Evolutionary conservation across 2,797 vertebrate species (phyloP).

Genomic region (Phataginus tricuspis): DNA sequence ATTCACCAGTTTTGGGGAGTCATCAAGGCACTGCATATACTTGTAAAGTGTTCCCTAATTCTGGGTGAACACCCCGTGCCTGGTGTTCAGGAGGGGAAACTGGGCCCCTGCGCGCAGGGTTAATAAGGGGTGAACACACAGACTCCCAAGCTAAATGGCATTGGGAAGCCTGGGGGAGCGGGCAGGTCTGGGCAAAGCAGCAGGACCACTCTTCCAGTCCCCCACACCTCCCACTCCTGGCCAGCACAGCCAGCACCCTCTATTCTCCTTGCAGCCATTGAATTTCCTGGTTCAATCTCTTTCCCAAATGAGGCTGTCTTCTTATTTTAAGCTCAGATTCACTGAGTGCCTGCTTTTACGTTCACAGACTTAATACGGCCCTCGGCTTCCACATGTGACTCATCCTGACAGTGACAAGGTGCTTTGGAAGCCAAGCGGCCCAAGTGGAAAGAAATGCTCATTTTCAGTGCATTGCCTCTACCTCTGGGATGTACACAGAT

Average conservation of each 20-base stretch:
- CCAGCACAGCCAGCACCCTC: neutral
- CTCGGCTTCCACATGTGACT: slow-evolving; percentile 37
- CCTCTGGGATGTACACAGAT: neutral
- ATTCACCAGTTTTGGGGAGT: neutral
- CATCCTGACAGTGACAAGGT: slow-evolving; percentile 44
- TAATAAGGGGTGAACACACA: neutral
- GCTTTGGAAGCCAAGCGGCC: slow-evolving; percentile 18
- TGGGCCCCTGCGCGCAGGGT: neutral
- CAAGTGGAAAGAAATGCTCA: neutral
- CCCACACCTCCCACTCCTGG: neutral
- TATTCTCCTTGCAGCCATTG: slow-evolving; percentile 49
- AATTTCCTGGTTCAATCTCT: slow-evolving; percentile 59
- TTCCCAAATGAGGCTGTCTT: slow-evolving; percentile 59
- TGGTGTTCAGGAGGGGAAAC: neutral
- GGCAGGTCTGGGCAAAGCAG: neutral
- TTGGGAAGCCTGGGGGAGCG: no score
- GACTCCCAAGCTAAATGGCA: neutral
- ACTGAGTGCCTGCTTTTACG: slow-evolving; percentile 11
- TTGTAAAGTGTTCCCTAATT: neutral
- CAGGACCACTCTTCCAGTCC: neutral
- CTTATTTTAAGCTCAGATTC: slow-evolving; percentile 69
- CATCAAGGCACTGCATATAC: neutral
- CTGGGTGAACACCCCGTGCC: neutral
- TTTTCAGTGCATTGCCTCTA: neutral
- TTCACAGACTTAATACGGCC: slow-evolving; percentile 64